Percentiles rank a stretch among this genome's conserved stretches.
Conservation (phyloP, 2,797 vertebrate species). For the Pagetopsis macropterus region DNA sequence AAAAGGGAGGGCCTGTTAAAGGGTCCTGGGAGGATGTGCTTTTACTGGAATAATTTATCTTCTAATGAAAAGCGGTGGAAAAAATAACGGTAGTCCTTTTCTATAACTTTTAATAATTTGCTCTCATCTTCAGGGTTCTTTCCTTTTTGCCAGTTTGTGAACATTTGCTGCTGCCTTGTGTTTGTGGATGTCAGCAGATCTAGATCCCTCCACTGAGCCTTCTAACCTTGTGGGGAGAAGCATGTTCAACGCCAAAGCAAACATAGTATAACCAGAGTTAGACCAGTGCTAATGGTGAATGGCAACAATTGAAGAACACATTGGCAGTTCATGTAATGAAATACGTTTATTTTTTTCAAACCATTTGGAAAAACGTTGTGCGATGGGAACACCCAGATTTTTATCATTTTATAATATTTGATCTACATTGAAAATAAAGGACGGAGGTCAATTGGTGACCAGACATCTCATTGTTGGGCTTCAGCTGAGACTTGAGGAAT, state of each 20-base stretch:
- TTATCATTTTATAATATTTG: constrained; percentile 15
- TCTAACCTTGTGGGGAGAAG: constrained; percentile 87
- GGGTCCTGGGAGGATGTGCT: constrained; percentile 64
- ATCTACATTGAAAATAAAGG: constrained; percentile 16
- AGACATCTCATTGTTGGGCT: constrained; percentile 54
- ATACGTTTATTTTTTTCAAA: constrained; percentile 8
- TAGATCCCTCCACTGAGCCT: constrained; percentile 88
- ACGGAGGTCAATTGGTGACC: constrained; percentile 51
- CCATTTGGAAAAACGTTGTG: constrained; percentile 7
- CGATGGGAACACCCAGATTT: constrained; percentile 11
- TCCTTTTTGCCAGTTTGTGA: constrained; percentile 86
- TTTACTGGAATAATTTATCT: constrained; percentile 86
- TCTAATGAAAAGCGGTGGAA: constrained; percentile 92
- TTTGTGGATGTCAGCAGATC: constrained; percentile 93
- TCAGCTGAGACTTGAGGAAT: constrained; percentile 61
- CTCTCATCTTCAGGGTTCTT: constrained; percentile 63
- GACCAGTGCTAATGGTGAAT: constrained; percentile 88
- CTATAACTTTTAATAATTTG: constrained; percentile 58
- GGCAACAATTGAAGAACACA: constrained; percentile 71
- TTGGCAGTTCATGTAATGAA: constrained; percentile 25
- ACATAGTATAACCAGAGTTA: constrained; percentile 90
- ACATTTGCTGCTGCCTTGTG: constrained; percentile 90
- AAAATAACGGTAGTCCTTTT: constrained; percentile 90
- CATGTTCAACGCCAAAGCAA: constrained; percentile 89
- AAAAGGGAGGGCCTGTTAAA: constrained; percentile 80